phyloP scores from a whole-genome alignment of 2,113 vertebrate genomes.

The Ciconia maguari region DNA sequence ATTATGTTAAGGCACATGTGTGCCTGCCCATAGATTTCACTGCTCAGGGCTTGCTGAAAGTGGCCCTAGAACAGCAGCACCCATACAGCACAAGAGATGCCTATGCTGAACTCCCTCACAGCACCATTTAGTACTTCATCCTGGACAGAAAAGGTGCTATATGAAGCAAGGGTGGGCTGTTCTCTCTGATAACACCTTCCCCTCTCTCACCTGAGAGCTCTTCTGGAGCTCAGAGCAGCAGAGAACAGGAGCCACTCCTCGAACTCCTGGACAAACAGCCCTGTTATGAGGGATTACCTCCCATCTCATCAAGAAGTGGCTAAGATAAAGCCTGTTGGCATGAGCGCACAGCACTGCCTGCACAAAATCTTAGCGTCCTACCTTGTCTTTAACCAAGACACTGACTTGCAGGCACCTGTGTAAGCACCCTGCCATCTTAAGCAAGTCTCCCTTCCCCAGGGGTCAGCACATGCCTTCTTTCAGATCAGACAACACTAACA shows the following conservation, averaged over 20 bases:
- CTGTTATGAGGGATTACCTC: background rate
- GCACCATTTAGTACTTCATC: background rate
- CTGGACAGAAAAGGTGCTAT: background rate
- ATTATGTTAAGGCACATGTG: background rate
- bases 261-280: background rate
- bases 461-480: background rate
- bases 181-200: background rate
- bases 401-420: background rate
- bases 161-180: background rate
- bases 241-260: background rate
- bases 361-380: background rate
- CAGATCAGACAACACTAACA: background rate
- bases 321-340: background rate
- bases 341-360: background rate
- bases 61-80: fast-evolving
- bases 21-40: background rate
- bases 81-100: fast-evolving
- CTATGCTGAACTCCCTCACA: background rate
- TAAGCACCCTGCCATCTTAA: background rate
- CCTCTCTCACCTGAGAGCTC: background rate
- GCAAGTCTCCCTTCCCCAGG: background rate
- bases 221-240: background rate
- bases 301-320: background rate
- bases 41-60: background rate
- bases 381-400: background rate